Evolutionary conservation across 2,113 vertebrate genomes (phyloP).

Genomic region (Pygoscelis adeliae): DNA sequence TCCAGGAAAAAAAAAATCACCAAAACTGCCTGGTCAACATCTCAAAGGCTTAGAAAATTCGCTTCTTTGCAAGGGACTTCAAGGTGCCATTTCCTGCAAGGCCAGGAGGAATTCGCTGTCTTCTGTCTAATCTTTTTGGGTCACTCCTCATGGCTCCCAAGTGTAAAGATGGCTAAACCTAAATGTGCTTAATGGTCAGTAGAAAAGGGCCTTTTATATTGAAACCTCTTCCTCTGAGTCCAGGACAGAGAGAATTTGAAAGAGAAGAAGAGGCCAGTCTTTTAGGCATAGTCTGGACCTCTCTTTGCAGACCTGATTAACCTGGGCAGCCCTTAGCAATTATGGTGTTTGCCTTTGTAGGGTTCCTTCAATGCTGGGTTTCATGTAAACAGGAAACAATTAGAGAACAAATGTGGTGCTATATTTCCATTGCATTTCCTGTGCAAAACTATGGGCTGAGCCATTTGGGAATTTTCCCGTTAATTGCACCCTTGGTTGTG

Average conservation of each 20-base stretch:
- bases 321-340: neutral
- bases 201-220: neutral
- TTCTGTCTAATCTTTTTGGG: neutral
- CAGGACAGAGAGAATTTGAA: neutral
- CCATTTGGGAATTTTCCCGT: neutral
- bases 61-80: neutral
- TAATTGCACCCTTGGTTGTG: neutral
- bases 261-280: neutral
- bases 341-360: neutral
- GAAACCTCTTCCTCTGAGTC: neutral
- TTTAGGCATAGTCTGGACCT: neutral
- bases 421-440: constrained; percentile 8
- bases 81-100: neutral
- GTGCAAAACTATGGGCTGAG: neutral
- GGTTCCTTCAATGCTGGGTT: neutral
- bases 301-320: neutral
- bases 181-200: neutral
- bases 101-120: neutral
- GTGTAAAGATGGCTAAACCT: neutral
- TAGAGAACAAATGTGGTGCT: neutral
- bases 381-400: constrained; percentile 32
- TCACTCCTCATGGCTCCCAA: neutral
- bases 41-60: neutral
- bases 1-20: neutral
- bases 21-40: neutral